A percentile compares a stretch with the other conserved stretches of the same genome.
Conservation (phyloP, 2,113 vertebrate genomes). For the Capreolus pygargus region DNA sequence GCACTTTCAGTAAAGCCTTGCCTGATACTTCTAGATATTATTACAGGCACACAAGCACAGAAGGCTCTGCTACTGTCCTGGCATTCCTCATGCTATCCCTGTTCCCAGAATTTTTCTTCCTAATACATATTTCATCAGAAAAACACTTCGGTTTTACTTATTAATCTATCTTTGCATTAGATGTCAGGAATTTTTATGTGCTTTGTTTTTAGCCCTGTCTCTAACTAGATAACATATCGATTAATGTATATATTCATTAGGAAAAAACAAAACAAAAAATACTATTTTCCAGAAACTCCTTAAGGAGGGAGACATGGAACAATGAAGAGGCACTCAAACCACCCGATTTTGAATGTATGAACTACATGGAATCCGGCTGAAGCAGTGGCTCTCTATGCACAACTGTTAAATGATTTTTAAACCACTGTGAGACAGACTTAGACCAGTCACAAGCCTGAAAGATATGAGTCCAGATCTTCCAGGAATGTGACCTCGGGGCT, state of each 20-base stretch:
- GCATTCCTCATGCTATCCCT: background rate
- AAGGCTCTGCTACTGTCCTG: background rate
- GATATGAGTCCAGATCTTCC: background rate
- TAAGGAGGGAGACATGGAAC: background rate
- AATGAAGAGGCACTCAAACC: background rate
- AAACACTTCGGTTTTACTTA: background rate
- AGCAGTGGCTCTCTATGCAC: background rate
- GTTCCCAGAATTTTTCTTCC: background rate
- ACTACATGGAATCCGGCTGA: background rate
- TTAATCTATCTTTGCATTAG: background rate
- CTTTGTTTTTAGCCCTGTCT: background rate
- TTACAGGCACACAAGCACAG: no score
- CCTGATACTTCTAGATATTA: background rate
- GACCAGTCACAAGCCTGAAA: background rate
- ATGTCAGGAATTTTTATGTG: background rate
- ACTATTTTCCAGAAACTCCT: background rate
- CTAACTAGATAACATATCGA: background rate
- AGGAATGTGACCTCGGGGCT: background rate
- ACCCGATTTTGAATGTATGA: background rate
- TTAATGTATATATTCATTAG: background rate
- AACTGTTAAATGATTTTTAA: background rate
- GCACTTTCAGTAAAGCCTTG: background rate
- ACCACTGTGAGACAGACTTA: background rate
- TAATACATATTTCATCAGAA: background rate
- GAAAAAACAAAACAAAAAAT: background rate